phyloP scores from a whole-genome alignment of 92 coral and sea anemone genomes.

The Phymanthus crucifer region DNA sequence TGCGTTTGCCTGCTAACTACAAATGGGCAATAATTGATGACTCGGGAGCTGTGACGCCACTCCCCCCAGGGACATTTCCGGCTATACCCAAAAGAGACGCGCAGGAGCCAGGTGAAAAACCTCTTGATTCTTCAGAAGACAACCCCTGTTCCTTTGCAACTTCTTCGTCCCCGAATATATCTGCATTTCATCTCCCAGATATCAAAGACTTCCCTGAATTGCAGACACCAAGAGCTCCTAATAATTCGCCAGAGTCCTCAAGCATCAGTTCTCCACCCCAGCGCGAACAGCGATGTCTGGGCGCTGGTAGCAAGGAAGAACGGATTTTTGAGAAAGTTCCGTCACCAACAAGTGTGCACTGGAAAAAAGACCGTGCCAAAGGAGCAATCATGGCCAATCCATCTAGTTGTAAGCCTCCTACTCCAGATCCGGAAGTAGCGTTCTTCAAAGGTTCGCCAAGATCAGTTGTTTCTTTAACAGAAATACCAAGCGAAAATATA shows the following conservation, averaged over 20 bases:
- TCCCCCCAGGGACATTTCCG: not conserved
- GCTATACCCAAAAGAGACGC: not conserved
- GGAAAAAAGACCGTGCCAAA: not conserved
- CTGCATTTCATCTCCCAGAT: not conserved
- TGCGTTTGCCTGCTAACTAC: not conserved
- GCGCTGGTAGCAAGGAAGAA: not conserved
- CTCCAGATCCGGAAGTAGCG: not conserved
- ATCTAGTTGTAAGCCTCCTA: not conserved
- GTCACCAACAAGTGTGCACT: not conserved
- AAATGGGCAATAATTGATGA: constrained; percentile 5
- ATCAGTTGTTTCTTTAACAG: not conserved
- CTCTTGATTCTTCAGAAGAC: not conserved
- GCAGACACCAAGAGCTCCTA: not conserved
- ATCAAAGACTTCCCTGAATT: not conserved
- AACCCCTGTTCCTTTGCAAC: not conserved
- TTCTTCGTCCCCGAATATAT: not conserved
- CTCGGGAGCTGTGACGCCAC: not conserved
- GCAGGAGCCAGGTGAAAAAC: not conserved
- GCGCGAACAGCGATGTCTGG: not conserved
- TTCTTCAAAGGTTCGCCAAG: not conserved
- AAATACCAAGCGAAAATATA: not conserved
- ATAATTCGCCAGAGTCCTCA: not conserved
- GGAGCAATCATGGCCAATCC: not conserved
- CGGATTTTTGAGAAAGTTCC: not conserved
- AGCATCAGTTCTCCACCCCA: not conserved